Base-by-base conservation (phyloP, 2,888 invertebrate species). In the Spicauda simplicius region DNA sequence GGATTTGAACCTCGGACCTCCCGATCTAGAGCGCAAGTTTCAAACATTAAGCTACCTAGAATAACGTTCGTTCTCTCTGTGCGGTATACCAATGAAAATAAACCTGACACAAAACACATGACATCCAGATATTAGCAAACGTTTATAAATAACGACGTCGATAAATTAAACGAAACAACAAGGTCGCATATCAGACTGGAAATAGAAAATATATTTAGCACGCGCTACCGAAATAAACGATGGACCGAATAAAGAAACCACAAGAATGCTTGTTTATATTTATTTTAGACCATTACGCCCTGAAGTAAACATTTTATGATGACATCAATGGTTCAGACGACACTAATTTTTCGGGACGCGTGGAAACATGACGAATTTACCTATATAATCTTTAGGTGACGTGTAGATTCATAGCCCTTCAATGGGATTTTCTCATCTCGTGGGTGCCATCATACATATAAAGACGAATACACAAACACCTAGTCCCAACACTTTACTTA, bases 131-230 rank as follows among this genome's bases (percentile, higher is more conserved):
- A 5, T 45, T 50, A 50, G 4, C n/a, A 18, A 18, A 18, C 18
- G 18, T 10, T 50, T 18, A 45, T 45, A 18, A 58, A 14, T 58
- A 56, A 41, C 56, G 48, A 64, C 30, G 12, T 48, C 63, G 25
- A 56, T 64, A 64, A 64, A 63, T 63, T 50, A 45, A 16, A 48
- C 2, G 41, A 63, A 52, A n/a, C 57, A 30, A 41, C 64, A 64
- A 64, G 64, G 64, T 53, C 64, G 58, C 64, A 64, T 64, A 64
- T 0, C 58, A 25, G 16, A 54, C 53, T 58, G 52, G 58, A 58
- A 64, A 64, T 64, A 58, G 64, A 64, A 64, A 64, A 53, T 64
- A 58, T 53, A 58, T 58, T 58, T 64, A 64, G 64, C 10, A 53
- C 41, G 19, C 58, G 41, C 41, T 58, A 64, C 53, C 52, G 52